These are phyloP conservation scores for Passer montanus DNA, from an alignment of 2,113 vertebrate genomes.

Conservation along the genomic window DNA sequence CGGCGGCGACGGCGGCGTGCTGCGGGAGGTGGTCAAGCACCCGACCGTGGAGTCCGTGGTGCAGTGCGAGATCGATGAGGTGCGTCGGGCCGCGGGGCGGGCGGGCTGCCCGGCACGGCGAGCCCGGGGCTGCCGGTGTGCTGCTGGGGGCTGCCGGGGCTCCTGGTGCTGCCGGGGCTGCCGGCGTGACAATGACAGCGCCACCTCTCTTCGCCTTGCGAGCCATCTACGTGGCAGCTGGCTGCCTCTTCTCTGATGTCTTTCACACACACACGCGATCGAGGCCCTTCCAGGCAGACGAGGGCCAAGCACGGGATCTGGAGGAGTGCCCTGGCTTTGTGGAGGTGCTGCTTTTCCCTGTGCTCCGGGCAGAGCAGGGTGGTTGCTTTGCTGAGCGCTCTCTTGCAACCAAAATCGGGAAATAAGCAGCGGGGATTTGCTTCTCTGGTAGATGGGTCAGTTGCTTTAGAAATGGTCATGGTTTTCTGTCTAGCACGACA, in stretches of 20 bases:
- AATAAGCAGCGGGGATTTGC: neutral
- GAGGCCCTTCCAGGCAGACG: constrained; percentile 1
- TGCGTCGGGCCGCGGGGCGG: constrained; percentile 29
- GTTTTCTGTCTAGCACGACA: neutral
- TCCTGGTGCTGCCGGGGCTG: neutral
- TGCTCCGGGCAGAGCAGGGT: neutral
- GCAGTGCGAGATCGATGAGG: constrained; percentile 98
- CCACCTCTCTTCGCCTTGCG: constrained; percentile 16
- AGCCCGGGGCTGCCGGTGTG: neutral
- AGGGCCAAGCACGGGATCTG: neutral
- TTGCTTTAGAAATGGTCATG: neutral
- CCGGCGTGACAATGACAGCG: constrained; percentile 40
- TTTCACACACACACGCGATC: neutral
- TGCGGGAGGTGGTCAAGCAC: constrained; percentile 95
- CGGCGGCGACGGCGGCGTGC: constrained; percentile 92
- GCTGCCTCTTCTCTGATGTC: neutral
- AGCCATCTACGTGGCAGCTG: constrained; percentile 57
- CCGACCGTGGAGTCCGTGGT: constrained; percentile 89
- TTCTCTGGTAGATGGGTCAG: neutral
- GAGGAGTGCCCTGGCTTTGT: neutral
- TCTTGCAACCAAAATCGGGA: neutral
- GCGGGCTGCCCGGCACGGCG: neutral
- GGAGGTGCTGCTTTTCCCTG: neutral
- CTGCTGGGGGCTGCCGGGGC: neutral
- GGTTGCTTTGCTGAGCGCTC: neutral